Evolutionary conservation across 1,140 invertebrate species (phyloP).

Genomic region (Schlechtendalia chinensis): DNA sequence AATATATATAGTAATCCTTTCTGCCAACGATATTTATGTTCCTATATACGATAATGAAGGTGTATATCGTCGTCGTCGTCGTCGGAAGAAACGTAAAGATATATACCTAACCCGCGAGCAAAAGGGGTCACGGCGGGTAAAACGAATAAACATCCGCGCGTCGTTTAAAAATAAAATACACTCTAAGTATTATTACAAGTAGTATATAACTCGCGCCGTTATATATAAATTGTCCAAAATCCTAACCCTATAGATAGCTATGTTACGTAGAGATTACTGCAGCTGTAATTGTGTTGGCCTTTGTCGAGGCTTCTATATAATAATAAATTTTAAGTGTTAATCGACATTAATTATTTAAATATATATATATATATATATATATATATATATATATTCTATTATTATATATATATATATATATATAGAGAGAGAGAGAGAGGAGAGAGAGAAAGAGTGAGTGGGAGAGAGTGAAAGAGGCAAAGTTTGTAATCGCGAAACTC

Average conservation of each 20-base stretch:
- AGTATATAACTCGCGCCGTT: background rate
- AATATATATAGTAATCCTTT: background rate
- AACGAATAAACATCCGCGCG: background rate
- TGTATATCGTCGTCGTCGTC: background rate
- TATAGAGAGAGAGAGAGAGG: no score
- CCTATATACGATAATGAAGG: background rate
- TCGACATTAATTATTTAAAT: no score
- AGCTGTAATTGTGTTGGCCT: no score
- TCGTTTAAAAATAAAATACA: constrained; percentile 21
- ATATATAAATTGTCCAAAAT: constrained; percentile 3
- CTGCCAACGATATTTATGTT: constrained; percentile 15
- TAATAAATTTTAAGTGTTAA: no score
- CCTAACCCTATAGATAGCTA: background rate
- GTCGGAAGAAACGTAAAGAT: background rate
- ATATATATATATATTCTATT: no score
- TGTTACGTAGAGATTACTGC: no score
- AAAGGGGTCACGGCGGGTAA: background rate
- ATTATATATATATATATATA: no score
- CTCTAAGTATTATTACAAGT: background rate
- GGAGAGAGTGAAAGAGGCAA: no score
- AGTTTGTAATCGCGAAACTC: no score
- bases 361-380: no score
- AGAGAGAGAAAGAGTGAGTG: no score
- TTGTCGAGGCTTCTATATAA: no score
- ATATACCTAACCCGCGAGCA: background rate